phyloP scores from a whole-genome alignment of 2,113 vertebrate species.

The Holacanthus passer region DNA sequence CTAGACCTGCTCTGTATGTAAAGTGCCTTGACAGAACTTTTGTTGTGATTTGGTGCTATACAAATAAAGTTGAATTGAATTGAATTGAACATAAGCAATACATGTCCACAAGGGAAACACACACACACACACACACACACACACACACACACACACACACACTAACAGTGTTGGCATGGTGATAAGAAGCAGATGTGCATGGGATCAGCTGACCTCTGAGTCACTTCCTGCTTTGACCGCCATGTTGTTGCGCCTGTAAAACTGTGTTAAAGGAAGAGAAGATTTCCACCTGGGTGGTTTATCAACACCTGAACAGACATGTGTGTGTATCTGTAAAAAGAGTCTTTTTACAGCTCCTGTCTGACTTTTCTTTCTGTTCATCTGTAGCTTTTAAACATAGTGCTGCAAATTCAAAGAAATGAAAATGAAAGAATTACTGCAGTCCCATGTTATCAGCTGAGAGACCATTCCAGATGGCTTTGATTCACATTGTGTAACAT shows the following conservation, averaged over 20 bases:
- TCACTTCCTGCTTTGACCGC: conserved; percentile 61
- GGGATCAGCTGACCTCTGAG: conserved; percentile 61
- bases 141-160: conserved; percentile 10
- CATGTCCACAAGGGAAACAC: no score
- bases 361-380: conserved; percentile 1
- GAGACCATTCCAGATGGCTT: background rate
- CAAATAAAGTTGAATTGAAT: no score
- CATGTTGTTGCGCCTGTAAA: conserved; percentile 64
- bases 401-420: background rate
- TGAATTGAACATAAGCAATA: no score
- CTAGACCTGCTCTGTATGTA: no score
- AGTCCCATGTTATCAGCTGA: background rate
- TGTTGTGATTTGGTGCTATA: no score
- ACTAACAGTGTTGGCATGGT: conserved; percentile 29
- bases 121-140: background rate
- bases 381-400: background rate
- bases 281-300: conserved; percentile 70
- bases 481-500: background rate
- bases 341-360: conserved; percentile 8
- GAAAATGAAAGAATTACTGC: background rate
- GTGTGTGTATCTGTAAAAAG: background rate
- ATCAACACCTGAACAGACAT: conserved; percentile 48
- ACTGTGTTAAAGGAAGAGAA: conserved; percentile 37
- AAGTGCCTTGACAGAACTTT: no score
- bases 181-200: conserved; percentile 63